A percentile compares a stretch with the other conserved stretches of the same genome.
These are phyloP conservation scores for Phortica variegata DNA, from an alignment of 1,140 invertebrate genomes.

Conservation along the genomic window DNA sequence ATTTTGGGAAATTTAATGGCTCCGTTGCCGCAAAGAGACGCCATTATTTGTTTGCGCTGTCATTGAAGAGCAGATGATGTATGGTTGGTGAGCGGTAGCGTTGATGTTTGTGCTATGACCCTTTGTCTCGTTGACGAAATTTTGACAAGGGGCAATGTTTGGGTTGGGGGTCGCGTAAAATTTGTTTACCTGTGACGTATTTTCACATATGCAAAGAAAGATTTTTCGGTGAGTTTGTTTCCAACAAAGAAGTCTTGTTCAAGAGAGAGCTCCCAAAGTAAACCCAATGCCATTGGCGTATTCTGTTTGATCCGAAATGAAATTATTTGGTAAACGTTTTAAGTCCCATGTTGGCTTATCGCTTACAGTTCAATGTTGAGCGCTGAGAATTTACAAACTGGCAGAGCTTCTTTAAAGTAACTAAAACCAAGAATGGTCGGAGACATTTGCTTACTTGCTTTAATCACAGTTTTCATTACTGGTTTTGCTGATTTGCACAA, in stretches of 20 bases:
- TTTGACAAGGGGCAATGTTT: slow-evolving; percentile 22
- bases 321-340: slow-evolving; percentile 9
- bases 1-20: slow-evolving; percentile 51
- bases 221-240: slow-evolving; percentile 7
- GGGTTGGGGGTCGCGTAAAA: slow-evolving; percentile 20
- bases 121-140: slow-evolving; percentile 34
- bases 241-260: no score
- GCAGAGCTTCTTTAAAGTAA: no score
- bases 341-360: no score
- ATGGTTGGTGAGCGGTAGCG: slow-evolving; percentile 3
- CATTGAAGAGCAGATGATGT: background rate
- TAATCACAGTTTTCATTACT: slow-evolving; percentile 47
- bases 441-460: background rate
- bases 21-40: slow-evolving; percentile 1
- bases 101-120: background rate
- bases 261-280: background rate
- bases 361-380: no score
- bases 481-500: slow-evolving; percentile 45
- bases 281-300: slow-evolving; percentile 38
- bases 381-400: no score
- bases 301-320: slow-evolving; percentile 42
- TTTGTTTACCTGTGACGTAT: slow-evolving; percentile 35
- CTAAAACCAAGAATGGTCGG: no score
- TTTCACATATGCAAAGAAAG: background rate
- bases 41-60: background rate